phyloP scores from a whole-genome alignment of 2,113 vertebrate genomes.

The Antigone vipio region DNA sequence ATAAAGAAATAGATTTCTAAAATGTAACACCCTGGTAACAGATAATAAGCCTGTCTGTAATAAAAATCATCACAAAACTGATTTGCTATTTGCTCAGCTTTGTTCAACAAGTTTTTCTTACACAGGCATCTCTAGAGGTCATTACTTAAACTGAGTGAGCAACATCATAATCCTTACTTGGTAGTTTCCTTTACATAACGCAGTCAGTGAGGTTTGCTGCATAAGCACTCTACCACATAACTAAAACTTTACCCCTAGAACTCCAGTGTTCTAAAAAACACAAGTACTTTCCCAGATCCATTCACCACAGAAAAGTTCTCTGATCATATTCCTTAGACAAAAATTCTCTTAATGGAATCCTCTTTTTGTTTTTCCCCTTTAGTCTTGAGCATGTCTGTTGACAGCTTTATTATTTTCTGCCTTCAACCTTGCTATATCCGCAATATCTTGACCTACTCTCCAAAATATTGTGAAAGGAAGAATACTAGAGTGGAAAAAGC shows the following conservation, averaged over 20 bases:
- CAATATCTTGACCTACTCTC: background rate
- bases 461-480: background rate
- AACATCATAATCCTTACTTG: background rate
- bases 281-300: background rate
- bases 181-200: background rate
- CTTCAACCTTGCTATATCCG: background rate
- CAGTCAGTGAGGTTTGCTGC: background rate
- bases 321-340: fast-evolving
- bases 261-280: background rate
- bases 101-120: background rate
- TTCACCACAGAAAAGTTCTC: background rate
- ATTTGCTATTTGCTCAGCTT: background rate
- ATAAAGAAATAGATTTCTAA: background rate
- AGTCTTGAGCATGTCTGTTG: background rate
- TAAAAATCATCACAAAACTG: background rate
- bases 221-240: background rate
- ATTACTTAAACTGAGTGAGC: background rate
- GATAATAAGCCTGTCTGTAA: background rate
- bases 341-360: background rate
- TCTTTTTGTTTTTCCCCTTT: background rate
- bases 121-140: background rate
- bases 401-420: background rate
- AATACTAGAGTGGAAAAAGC: background rate
- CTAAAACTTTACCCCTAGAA: background rate
- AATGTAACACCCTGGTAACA: background rate